Base-by-base conservation (phyloP, 2,113 vertebrate genomes). In the Ptyas mucosa region DNA sequence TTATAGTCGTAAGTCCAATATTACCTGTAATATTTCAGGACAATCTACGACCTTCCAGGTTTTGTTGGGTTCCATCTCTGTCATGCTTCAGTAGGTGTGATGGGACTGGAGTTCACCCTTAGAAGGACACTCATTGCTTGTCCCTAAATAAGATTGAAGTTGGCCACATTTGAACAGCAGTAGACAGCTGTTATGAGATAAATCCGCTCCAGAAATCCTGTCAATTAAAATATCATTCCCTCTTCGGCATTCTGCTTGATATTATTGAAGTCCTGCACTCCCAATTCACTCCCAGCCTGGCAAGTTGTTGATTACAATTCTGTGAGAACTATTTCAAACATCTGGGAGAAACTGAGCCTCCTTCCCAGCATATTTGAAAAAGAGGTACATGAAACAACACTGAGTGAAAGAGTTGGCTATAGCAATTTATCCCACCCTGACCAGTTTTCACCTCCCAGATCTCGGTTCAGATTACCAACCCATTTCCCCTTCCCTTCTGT, bases 401-500 rank as follows among this genome's bases (percentile, higher is more conserved):
- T 21, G 89, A 86, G 39, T 87, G 75, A 64, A 90, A 61, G 21
- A 58, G 18, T 8, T 75, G 61, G 61, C n/a, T 81, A 10, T 20
- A 58, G 18, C 12, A n/a, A 61, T 69, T 92, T 39, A 46, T 92
- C 57, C n/a, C 39, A 55, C 15, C 39, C 64, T 88, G 18, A 21
- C 53, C 53, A 43, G n/a, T 34, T 87, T 93, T 49, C 61, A 43
- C 23, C 46, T 90, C 54, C 15, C 54, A 29, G 88, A 93, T 93
- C 53, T 39, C 4, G 29, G 85, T 93, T 93, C 88, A 39, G 54
- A 26, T 90, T 24, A 34, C 3, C 12, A 39, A 15, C 20, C 12
- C 1, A 34, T 93, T 90, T 93, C 89, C 89, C 23, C 39, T 90
- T 52, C 88, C 89, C 88, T 90, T 93, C 29, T 86, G 52, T 81